These are phyloP conservation scores for Tetrax tetrax DNA, from an alignment of 2,113 vertebrate genomes.

Conservation along the genomic window DNA sequence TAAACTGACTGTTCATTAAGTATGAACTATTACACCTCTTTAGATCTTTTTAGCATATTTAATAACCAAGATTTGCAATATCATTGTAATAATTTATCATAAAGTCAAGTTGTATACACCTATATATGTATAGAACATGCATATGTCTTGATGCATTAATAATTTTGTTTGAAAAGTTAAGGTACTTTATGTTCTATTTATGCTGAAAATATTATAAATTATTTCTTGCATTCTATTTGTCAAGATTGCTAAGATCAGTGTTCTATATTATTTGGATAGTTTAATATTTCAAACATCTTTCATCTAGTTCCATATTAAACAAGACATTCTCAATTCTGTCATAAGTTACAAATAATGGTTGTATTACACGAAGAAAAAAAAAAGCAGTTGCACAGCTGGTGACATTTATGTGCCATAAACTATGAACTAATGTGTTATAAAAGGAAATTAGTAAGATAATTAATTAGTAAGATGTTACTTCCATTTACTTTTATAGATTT, in stretches of 20 bases:
- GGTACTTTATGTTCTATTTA: slow-evolving; percentile 13
- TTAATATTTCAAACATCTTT: slow-evolving; percentile 61
- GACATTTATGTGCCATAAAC: slow-evolving; percentile 19
- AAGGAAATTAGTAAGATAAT: neutral
- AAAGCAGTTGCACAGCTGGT: neutral
- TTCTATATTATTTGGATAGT: slow-evolving; percentile 42
- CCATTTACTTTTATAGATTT: neutral
- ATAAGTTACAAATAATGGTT: slow-evolving; percentile 49
- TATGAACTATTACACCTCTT: neutral
- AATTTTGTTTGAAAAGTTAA: slow-evolving; percentile 53
- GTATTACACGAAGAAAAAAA: neutral
- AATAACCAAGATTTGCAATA: slow-evolving; percentile 32
- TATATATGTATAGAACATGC: neutral
- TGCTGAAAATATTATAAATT: slow-evolving; percentile 39
- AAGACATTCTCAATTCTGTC: slow-evolving; percentile 44
- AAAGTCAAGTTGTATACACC: neutral
- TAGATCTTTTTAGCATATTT: slow-evolving; percentile 21
- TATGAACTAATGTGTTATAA: neutral
- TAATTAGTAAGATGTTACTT: neutral
- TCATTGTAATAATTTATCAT: slow-evolving; percentile 51
- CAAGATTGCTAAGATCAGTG: neutral
- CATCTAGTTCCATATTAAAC: slow-evolving; percentile 29
- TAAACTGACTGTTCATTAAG: slow-evolving; percentile 14
- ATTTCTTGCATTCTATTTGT: slow-evolving; percentile 33
- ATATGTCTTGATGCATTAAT: neutral